Evolutionary conservation across 2,888 invertebrate species (phyloP).

Genomic region (Drosophila colorata): DNA sequence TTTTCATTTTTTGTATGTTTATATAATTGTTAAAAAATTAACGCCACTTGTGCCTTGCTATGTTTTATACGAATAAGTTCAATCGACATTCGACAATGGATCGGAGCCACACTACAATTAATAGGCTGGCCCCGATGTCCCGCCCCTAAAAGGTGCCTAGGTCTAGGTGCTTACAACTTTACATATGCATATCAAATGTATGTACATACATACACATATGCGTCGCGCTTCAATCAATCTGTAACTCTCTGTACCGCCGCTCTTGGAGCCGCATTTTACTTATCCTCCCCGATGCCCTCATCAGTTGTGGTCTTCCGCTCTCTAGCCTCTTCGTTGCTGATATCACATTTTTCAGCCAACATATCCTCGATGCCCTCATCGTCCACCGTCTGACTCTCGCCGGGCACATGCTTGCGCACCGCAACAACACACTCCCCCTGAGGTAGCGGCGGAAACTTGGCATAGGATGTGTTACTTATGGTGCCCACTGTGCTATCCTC

Average conservation of each 20-base stretch:
- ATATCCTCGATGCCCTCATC: slow-evolving; percentile 85
- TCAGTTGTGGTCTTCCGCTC: slow-evolving; percentile 82
- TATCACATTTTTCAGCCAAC: slow-evolving; percentile 85
- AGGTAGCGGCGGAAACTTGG: slow-evolving; percentile 71
- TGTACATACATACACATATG: slow-evolving; percentile 31
- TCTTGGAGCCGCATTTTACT: slow-evolving; percentile 70
- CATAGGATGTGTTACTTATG: slow-evolving; percentile 72
- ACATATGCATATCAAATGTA: slow-evolving; percentile 30
- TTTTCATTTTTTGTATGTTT: slow-evolving; percentile 22
- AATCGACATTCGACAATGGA: slow-evolving; percentile 18
- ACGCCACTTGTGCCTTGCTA: slow-evolving; percentile 62
- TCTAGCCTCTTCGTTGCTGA: slow-evolving; percentile 83
- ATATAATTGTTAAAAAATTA: slow-evolving; percentile 77
- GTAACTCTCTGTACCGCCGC: slow-evolving; percentile 47
- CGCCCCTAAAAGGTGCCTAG: slow-evolving; percentile 32
- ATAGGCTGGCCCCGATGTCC: background rate
- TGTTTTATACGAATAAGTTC: slow-evolving; percentile 36
- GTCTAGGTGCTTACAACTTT: slow-evolving; percentile 55
- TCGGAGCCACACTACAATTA: too few relatives aligned
- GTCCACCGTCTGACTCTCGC: slow-evolving; percentile 73
- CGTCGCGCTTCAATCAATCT: slow-evolving; percentile 57
- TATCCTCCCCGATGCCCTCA: slow-evolving; percentile 84
- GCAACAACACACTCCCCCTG: slow-evolving; percentile 63
- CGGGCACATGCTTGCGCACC: slow-evolving; percentile 59
- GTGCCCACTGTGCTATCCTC: slow-evolving; percentile 65